phyloP scores from a whole-genome alignment of 1,140 invertebrate species.

The Drosophila albomicans region DNA sequence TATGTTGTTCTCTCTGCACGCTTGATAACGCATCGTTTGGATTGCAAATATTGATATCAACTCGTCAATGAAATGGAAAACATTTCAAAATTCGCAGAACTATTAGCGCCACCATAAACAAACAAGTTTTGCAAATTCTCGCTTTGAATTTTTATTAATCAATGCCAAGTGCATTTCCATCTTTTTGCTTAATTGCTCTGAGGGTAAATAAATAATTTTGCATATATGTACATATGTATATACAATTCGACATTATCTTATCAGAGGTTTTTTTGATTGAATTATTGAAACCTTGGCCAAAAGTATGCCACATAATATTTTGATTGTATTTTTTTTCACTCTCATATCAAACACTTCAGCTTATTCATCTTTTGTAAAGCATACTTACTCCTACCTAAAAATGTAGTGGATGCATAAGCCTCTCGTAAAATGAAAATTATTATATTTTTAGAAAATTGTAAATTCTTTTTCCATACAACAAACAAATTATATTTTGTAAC shows the following conservation, averaged over 20 bases:
- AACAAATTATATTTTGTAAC: too few relatives aligned
- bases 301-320: conserved; percentile 20
- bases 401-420: too few relatives aligned
- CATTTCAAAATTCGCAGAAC: conserved; percentile 13
- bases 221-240: background rate
- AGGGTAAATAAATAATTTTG: background rate
- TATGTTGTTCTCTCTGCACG: conserved; percentile 12
- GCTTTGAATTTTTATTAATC: background rate
- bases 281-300: background rate
- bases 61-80: conserved; percentile 4
- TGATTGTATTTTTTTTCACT: too few relatives aligned
- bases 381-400: conserved; percentile 6
- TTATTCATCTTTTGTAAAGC: background rate
- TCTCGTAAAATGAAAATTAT: too few relatives aligned
- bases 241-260: background rate
- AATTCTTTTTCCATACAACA: too few relatives aligned
- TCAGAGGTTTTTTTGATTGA: background rate
- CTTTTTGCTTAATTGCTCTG: background rate
- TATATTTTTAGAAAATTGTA: too few relatives aligned
- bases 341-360: background rate
- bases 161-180: background rate
- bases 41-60: conserved; percentile 17
- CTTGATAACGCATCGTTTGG: conserved; percentile 21
- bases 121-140: too few relatives aligned
- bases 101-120: too few relatives aligned